A percentile compares a stretch with the other conserved stretches of the same genome.
These are phyloP conservation scores for Heliothis subflexa DNA, from an alignment of 1,140 invertebrate species.

Conservation along the genomic window DNA sequence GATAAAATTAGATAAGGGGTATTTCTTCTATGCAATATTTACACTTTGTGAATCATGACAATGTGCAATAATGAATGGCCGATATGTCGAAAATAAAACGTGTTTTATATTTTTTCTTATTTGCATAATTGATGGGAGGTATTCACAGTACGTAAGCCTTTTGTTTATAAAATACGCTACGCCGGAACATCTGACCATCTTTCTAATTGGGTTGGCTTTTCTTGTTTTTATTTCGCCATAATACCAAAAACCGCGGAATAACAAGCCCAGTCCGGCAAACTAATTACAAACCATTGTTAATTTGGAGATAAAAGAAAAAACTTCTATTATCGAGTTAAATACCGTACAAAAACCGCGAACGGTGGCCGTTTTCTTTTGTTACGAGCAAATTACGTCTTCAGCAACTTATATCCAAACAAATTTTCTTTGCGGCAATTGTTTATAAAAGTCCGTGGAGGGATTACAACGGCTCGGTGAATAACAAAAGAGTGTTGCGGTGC, in stretches of 20 bases:
- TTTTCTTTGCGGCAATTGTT: constrained; percentile 73
- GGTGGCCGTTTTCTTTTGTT: constrained; percentile 62
- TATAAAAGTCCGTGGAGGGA: constrained; percentile 71
- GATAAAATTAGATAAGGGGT: too few species aligned
- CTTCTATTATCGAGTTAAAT: constrained; percentile 54
- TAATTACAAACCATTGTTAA: constrained; percentile 37
- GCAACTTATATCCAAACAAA: constrained; percentile 64
- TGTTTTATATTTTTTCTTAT: neutral
- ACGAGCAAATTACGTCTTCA: constrained; percentile 70
- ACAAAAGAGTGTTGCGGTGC: constrained; percentile 78
- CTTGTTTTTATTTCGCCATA: too few species aligned
- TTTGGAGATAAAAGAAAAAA: constrained; percentile 29
- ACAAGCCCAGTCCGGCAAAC: constrained; percentile 1
- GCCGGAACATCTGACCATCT: too few species aligned
- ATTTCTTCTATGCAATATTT: too few species aligned
- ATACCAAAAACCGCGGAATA: neutral
- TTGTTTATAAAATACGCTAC: too few species aligned
- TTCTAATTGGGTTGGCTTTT: too few species aligned
- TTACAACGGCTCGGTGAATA: constrained; percentile 76
- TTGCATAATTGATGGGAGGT: neutral
- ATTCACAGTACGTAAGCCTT: neutral
- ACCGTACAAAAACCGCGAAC: constrained; percentile 55
- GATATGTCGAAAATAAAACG: too few species aligned
- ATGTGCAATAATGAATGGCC: too few species aligned
- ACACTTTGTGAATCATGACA: too few species aligned